A percentile compares a stretch with the other conserved stretches of the same genome.
phyloP scores from a whole-genome alignment of 2,797 vertebrate species.

The Ficedula albicollis region DNA sequence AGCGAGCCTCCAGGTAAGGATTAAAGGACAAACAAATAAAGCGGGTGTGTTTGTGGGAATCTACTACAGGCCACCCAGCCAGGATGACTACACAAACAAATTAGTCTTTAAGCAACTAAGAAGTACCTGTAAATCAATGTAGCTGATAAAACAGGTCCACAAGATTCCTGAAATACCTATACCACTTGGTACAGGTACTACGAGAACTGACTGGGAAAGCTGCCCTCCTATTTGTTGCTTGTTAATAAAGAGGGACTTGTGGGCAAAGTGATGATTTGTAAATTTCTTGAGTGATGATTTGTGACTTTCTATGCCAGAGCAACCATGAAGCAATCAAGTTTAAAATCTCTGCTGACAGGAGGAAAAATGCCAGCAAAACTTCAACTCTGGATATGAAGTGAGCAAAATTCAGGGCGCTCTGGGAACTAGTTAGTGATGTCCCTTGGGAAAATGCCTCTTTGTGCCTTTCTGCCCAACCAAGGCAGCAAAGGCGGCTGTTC shows the following conservation, averaged over 20 bases:
- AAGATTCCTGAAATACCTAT: not conserved
- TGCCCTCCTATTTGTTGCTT: not conserved
- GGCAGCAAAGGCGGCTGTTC: fast-evolving
- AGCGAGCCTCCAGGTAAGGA: not conserved
- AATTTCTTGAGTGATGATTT: not conserved
- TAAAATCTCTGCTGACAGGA: not conserved
- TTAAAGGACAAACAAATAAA: not conserved
- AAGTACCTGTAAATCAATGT: not conserved
- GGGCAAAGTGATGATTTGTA: not conserved
- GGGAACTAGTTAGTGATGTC: not conserved
- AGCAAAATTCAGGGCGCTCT: not conserved
- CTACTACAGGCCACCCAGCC: not conserved
- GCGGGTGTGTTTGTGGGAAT: not conserved
- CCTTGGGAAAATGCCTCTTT: not conserved
- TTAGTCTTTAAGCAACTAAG: not conserved
- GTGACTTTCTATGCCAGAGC: not conserved
- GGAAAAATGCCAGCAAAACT: not conserved
- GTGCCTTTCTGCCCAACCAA: not conserved
- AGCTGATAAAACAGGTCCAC: not conserved
- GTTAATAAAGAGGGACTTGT: not conserved
- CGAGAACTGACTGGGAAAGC: not conserved
- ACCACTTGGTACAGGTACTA: not conserved
- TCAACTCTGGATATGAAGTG: not conserved
- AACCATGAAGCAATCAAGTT: not conserved
- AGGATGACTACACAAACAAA: not conserved